Base-by-base conservation (phyloP, 2,113 vertebrate species). In the Tamias sibiricus region DNA sequence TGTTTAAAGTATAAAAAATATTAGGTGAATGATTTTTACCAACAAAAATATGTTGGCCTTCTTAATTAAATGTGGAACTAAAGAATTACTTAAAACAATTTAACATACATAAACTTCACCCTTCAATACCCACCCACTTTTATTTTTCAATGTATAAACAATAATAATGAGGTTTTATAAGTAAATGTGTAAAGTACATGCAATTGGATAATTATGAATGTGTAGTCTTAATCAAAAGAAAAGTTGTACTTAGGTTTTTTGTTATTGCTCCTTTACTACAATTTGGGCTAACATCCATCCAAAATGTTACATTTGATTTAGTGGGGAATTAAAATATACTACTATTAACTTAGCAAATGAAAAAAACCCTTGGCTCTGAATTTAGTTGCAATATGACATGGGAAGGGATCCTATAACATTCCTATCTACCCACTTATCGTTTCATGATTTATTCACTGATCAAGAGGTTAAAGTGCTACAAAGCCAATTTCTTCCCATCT, bases 141-240 rank as follows among this genome's bases (percentile, higher is more conserved):
- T 57, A 2, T 64, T 88, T 90, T 94, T 79, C 30, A 89, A 12
- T 26, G 11, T 35, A 42, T 89, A 92, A 93, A 83, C 24, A 94
- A 83, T 47, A 69, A 69, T 64, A 47, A 74, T 26, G 20, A 93
- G 66, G 62, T 64, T 88, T 93, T 81, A 57, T 0, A 57, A 91
- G 30, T 77, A 92, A 88, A 72, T 81, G 13, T 68, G 26, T 54
- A 87, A 87, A 87, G 92, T 94, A 44, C 16, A 80, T 68, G 57
- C 79, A 96, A 75, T 85, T 94, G 17, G 49, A 77, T 92, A 76
- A 77, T 77, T 92, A 54, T 26, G 93, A 74, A 93, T 90, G 79
- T 87, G 94, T 96, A 44, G 4, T 42, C 4, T 40, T 94, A 62
- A 19, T 66, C 2, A 26, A 26, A 68, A 90, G 80, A 54, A 52